Base-by-base conservation (phyloP, 2,888 invertebrate genomes). In the Neria commutata region DNA sequence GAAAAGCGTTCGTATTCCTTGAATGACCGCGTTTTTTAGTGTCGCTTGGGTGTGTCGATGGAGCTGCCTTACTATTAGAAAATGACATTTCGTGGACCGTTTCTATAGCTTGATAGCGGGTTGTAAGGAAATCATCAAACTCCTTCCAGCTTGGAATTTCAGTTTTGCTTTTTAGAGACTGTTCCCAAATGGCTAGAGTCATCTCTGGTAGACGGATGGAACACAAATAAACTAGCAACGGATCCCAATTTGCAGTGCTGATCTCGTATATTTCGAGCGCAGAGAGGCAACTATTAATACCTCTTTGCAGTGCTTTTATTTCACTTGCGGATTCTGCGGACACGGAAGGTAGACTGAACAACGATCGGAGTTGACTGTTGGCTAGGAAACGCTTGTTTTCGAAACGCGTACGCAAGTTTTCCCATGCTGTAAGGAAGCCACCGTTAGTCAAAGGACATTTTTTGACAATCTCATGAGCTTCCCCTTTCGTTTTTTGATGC, bases 401-500 rank as follows among this genome's bases (percentile, higher is more conserved):
- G 19, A 45, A 55, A 4, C 48, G 56, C 1, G n/a, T 14, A 5
- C 11, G 29, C 11, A 29, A 29, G 11, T 29, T 29, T 29, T 29
- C 11, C 29, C 29, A 29, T 11, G 29, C 29, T 29, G 11, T 11
- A 8, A 11, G 29, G 11, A 29, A 26, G 2, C 29, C 2, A 46
- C 16, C 11, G 1, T 54, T 34, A 2, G 46, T 54, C 11, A 54
- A 42, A 2, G 46, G 11, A 29, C 45, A 54, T 16, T 53, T 53
- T 8, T 19, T 19, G 1, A 42, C 54, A 33, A 54, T 54, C 17
- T 54, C 50, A 1, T 19, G 29, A 1, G 50, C 54, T 46, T 54
- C 54, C 3, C 50, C 54, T 24, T 42, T 34, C 14, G 58, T 59
- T 37, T 59, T 59, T 1, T 33, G 29, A 8, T n/a, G 24, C 3